Conservation (phyloP, 1,140 invertebrate genomes). For the Mya arenaria region DNA sequence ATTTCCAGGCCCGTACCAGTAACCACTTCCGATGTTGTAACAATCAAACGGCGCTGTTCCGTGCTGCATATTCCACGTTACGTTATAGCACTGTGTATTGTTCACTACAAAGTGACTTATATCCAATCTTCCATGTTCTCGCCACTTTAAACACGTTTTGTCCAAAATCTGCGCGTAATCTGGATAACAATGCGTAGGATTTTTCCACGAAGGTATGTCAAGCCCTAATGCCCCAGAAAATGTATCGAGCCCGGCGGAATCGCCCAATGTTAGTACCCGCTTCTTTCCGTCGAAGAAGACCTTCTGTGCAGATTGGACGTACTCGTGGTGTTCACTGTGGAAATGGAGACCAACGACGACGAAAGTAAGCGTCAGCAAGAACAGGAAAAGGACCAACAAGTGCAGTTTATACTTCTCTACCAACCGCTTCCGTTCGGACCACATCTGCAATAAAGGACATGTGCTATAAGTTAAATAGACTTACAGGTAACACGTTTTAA, state of each 20-base stretch:
- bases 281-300: constrained; percentile 70
- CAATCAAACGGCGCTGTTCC: constrained; percentile 71
- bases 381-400: constrained; percentile 67
- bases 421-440: constrained; percentile 59
- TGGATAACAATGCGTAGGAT: constrained; percentile 70
- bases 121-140: constrained; percentile 66
- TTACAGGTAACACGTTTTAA: too few species aligned
- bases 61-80: constrained; percentile 69
- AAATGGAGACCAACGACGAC: constrained; percentile 72
- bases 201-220: constrained; percentile 70
- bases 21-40: constrained; percentile 66
- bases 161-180: constrained; percentile 60
- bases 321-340: constrained; percentile 60
- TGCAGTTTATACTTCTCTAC: constrained; percentile 70
- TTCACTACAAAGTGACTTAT: constrained; percentile 62
- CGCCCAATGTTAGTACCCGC: constrained; percentile 61
- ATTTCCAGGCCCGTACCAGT: constrained; percentile 75
- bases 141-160: constrained; percentile 71
- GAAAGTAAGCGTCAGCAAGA: constrained; percentile 64
- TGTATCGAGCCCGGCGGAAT: constrained; percentile 51
- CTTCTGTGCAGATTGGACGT: constrained; percentile 61
- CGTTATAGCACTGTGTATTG: constrained; percentile 70
- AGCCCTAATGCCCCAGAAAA: constrained; percentile 63
- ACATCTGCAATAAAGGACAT: constrained; percentile 58
- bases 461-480: too few species aligned